Base-by-base conservation (phyloP, 2,888 invertebrate species). In the Apoderus coryli region DNA sequence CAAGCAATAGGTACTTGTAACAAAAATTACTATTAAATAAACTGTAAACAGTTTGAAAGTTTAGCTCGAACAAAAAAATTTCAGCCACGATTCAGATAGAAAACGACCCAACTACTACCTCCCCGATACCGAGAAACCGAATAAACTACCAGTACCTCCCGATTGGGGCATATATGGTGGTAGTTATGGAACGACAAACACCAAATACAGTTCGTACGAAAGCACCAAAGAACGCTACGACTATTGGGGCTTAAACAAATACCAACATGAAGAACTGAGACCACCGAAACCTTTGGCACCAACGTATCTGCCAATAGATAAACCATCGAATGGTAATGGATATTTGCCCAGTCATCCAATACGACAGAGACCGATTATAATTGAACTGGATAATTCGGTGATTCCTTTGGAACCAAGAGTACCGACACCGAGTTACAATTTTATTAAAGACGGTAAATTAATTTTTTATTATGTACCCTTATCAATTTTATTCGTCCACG, bases 161-260 rank as follows among this genome's bases (percentile, higher is more conserved):
- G 45, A 53, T 34, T 57, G 58, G 56, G 57, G 56, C 3, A 46
- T 46, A 23, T 57, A 57, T 38, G 56, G 55, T 10, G 54, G 56
- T 13, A 46, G 45, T 26, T 54, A 55, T 34, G 54, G 55, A 3
- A 45, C 43, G 26, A 19, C 41, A 10, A 27, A 36, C 22, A 23
- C 40, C 5, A 31, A 48, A 32, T 45, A 48, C 32, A 39, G 40
- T 34, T 41, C 44, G 31, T 41, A 45, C 33, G 37, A 29, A 15
- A 36, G 34, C 26, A 37, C 41, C 27, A 39, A 39, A 27, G 40
- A 46, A n/a, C 43, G 41, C 14, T 50, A 46, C 32, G 44, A 46
- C 37, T 51, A 50, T 33, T 54, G 54, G 52, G 53, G 50, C 4
- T 41, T 52, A 10, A 36, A 44, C 25, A 43, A 44, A 29, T 40